Percentiles rank a stretch among this genome's conserved stretches.
phyloP scores from a whole-genome alignment of 2,888 invertebrate species.

The Therioaphis trifolii region DNA sequence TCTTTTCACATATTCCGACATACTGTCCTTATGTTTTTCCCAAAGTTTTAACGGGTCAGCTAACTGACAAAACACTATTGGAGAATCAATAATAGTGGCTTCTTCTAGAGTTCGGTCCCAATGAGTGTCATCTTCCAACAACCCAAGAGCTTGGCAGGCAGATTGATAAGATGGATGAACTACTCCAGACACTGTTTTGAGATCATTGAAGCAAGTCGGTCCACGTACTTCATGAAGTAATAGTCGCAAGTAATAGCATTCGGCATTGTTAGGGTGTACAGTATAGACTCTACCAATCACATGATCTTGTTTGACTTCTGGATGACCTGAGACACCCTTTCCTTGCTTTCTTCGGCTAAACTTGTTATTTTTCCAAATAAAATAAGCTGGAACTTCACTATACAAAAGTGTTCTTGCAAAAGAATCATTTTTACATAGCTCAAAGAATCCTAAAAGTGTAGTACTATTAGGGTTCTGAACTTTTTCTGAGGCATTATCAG shows the following conservation, averaged over 20 bases:
- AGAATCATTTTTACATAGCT: too few species aligned
- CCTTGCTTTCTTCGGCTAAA: conserved; percentile 1
- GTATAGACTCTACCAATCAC: too few species aligned
- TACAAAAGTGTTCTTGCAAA: too few species aligned
- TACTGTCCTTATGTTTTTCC: conserved; percentile 61
- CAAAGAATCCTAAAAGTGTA: too few species aligned
- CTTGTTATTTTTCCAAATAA: too few species aligned
- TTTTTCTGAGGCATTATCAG: conserved; percentile 16
- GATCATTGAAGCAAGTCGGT: conserved; percentile 66
- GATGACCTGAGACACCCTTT: not conserved
- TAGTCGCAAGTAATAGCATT: conserved; percentile 66
- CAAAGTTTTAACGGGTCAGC: conserved; percentile 65
- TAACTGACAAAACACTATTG: conserved; percentile 64
- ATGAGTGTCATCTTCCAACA: too few species aligned
- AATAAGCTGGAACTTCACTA: too few species aligned
- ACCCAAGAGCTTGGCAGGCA: too few species aligned
- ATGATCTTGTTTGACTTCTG: conserved; percentile 23
- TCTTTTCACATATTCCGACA: not conserved
- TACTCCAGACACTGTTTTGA: conserved; percentile 67
- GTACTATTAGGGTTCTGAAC: conserved; percentile 18
- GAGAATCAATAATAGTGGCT: conserved; percentile 64
- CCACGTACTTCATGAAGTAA: conserved; percentile 65
- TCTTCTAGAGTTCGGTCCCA: too few species aligned
- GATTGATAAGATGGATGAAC: too few species aligned
- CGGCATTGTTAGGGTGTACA: conserved; percentile 63